Base-by-base conservation (phyloP, 2,797 vertebrate genomes). In the Dendrocincla tyrannina region DNA sequence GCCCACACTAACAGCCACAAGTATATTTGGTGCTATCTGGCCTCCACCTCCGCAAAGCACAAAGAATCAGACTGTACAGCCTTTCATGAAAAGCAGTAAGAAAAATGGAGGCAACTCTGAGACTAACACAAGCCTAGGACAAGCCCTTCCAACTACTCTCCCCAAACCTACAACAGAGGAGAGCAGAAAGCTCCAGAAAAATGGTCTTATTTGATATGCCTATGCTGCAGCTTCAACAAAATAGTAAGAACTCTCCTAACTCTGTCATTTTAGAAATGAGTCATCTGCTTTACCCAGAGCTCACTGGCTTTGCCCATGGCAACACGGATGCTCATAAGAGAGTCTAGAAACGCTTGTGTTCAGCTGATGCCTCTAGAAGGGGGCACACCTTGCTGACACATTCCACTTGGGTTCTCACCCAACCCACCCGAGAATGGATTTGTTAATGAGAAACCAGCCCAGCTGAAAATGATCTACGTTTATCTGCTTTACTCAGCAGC, bases 1-100 rank as follows among this genome's bases (percentile, higher is more conserved):
- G 80, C 89, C 91, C 91, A 94, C 88, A 96, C 66, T 91, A 88
- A 87, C 85, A 94, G 89, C 96, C 89, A 93, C 91, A 91, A 82
- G 91, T 32, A 23, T 22, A 91, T 55, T 58, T 60, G 42, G 78
- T 64, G n/a, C 67, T 95, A 95, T 88, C 83, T 79, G 73, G 52
- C 73, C 82, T 90, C 44, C 80, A 95, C 78, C 91, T 95, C 85
- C 52, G 42, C 53, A 84, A 73, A 84, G 83, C 53, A 85, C 11
- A 17, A 47, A 66, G 37, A 89, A 78, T 56, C 67, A 69, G 25
- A 75, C n/a, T 25, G 22, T 14, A 50, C 13, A 93, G 47, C 42
- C 58, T 49, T 88, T 79, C 11, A 23, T 30, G 46, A 58, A 95
- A 93, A 89, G 23, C 20, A 70, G 1, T 19, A 58, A 63, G 32